These are phyloP conservation scores for Schizothorax lantsangensis DNA, from an alignment of 2,797 vertebrate genomes.

Conservation along the genomic window DNA sequence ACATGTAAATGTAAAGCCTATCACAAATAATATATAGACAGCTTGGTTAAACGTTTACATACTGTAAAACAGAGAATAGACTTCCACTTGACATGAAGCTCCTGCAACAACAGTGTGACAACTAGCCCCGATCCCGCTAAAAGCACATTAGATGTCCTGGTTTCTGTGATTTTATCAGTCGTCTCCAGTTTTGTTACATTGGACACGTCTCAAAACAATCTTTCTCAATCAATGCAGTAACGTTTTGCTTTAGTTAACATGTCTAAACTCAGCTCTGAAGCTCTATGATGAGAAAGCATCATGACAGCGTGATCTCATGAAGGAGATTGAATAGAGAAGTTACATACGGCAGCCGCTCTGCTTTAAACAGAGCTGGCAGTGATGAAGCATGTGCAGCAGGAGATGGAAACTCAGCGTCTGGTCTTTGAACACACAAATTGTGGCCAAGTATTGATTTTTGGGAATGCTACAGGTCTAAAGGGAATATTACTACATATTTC, in stretches of 20 bases:
- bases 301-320: constrained; percentile 25
- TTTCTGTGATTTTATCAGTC: constrained; percentile 7
- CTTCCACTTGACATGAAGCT: background rate
- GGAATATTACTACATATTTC: background rate
- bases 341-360: constrained; percentile 16
- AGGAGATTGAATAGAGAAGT: constrained; percentile 28
- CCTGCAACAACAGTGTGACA: background rate
- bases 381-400: constrained; percentile 21
- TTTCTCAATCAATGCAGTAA: constrained; percentile 20
- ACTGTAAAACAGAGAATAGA: background rate
- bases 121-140: background rate
- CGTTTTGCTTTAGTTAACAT: constrained; percentile 21
- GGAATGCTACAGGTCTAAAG: background rate
- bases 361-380: constrained; percentile 40
- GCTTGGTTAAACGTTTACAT: background rate
- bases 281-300: constrained; percentile 23
- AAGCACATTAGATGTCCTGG: background rate
- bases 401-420: constrained; percentile 22
- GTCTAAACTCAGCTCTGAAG: constrained; percentile 20
- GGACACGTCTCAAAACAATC: constrained; percentile 35
- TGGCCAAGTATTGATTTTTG: background rate
- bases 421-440: background rate
- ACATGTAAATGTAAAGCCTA: background rate
- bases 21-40: background rate
- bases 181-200: constrained; percentile 29